These are phyloP conservation scores for Astur gentilis DNA, from an alignment of 2,113 vertebrate species.

Conservation along the genomic window DNA sequence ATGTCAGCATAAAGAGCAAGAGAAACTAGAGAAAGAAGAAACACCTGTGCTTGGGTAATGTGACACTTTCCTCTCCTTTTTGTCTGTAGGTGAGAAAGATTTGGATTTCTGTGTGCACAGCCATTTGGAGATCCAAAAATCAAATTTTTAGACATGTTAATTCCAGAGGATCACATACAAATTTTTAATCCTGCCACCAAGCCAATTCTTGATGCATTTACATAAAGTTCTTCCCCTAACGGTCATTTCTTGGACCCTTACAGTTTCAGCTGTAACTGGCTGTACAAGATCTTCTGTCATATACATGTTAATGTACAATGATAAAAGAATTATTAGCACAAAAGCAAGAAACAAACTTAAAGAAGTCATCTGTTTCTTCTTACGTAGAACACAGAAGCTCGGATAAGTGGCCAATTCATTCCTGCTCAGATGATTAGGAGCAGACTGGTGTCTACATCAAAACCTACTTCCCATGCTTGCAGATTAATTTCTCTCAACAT, in stretches of 20 bases:
- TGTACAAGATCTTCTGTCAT: not conserved
- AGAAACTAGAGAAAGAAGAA: not conserved
- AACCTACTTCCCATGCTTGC: not conserved
- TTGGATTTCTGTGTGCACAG: not conserved
- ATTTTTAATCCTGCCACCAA: not conserved
- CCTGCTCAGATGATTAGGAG: not conserved
- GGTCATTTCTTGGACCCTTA: not conserved
- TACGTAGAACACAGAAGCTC: not conserved
- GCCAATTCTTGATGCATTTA: not conserved
- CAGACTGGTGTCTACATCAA: rapidly evolving
- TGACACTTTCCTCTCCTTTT: not conserved
- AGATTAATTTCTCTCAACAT: not conserved
- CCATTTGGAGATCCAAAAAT: not conserved
- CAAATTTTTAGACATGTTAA: not conserved
- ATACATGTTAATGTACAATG: not conserved
- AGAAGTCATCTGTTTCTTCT: not conserved
- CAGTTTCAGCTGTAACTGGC: not conserved
- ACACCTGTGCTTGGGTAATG: not conserved
- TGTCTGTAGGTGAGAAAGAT: not conserved
- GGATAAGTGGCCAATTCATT: not conserved
- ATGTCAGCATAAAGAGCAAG: not conserved
- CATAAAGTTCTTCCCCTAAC: not conserved
- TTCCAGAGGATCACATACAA: not conserved
- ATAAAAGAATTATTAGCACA: not conserved
- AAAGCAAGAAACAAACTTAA: not conserved